Percentiles rank a stretch among this genome's conserved stretches.
phyloP scores from a whole-genome alignment of 2,113 vertebrate species.

The Bufo gargarizans region DNA sequence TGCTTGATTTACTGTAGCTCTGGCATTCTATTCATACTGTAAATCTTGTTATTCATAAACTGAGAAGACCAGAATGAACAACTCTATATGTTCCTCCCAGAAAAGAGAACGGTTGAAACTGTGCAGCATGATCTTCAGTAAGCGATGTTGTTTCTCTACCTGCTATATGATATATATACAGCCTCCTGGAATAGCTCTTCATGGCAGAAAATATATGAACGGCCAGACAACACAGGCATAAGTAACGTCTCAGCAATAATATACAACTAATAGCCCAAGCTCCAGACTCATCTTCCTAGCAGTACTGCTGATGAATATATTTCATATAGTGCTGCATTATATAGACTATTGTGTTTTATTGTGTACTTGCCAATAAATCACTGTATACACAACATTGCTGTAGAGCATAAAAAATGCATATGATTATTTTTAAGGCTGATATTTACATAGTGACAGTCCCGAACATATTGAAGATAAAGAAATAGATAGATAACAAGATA shows the following conservation, averaged over 20 bases:
- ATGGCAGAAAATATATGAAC: neutral
- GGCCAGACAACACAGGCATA: neutral
- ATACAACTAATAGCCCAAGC: neutral
- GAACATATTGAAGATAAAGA: too few relatives aligned
- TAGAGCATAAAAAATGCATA: too few relatives aligned
- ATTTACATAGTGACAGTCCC: too few relatives aligned
- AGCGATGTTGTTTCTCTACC: neutral
- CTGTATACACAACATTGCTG: neutral
- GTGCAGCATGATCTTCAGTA: neutral
- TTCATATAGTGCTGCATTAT: neutral
- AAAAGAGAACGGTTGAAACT: neutral
- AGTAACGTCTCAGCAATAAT: neutral
- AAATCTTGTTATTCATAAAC: neutral
- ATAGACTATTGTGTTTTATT: neutral
- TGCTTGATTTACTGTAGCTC: too few relatives aligned
- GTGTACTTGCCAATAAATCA: neutral
- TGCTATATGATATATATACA: neutral
- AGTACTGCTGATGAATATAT: neutral
- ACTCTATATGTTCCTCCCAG: neutral
- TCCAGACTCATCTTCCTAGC: neutral
- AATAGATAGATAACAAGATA: too few relatives aligned
- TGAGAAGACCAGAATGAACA: neutral
- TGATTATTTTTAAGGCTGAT: too few relatives aligned
- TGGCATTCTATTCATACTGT: neutral
- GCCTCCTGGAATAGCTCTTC: neutral